Evolutionary conservation across 2,888 invertebrate species (phyloP).

Genomic region (Eupithecia dodoneata): DNA sequence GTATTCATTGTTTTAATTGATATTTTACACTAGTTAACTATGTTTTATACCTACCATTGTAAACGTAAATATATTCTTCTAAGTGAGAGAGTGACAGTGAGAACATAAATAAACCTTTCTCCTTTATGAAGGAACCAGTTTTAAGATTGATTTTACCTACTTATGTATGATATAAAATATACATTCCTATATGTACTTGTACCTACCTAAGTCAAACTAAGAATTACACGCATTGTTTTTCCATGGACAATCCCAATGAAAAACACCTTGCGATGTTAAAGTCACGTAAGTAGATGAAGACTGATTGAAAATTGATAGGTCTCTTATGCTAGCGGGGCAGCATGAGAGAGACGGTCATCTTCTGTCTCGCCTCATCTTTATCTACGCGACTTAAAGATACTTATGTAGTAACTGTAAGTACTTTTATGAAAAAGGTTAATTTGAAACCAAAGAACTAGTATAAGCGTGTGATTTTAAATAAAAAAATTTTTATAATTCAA

Average conservation of each 20-base stretch:
- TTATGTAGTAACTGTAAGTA: neutral
- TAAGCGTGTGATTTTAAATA: slow-evolving; percentile 11
- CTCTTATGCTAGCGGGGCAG: neutral
- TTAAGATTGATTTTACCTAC: neutral
- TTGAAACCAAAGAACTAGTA: slow-evolving; percentile 15
- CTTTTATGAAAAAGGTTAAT: neutral
- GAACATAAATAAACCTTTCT: neutral
- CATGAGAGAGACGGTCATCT: neutral
- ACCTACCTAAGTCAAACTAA: neutral
- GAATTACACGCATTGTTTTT: too few species aligned
- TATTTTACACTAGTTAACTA: neutral
- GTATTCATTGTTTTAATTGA: neutral
- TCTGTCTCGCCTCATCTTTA: neutral
- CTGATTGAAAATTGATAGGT: neutral
- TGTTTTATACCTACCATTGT: neutral
- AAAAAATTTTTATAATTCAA: slow-evolving; percentile 1
- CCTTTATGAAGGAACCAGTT: neutral
- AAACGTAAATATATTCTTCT: neutral
- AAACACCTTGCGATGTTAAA: neutral
- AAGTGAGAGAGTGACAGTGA: neutral
- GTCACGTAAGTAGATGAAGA: neutral
- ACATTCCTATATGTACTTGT: neutral
- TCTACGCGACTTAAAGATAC: neutral
- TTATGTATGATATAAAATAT: neutral
- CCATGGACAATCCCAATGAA: too few species aligned